Percentiles rank a stretch among this genome's conserved stretches.
Evolutionary conservation across 2,113 vertebrate species (phyloP).

Genomic region (Atractosteus spatula): DNA sequence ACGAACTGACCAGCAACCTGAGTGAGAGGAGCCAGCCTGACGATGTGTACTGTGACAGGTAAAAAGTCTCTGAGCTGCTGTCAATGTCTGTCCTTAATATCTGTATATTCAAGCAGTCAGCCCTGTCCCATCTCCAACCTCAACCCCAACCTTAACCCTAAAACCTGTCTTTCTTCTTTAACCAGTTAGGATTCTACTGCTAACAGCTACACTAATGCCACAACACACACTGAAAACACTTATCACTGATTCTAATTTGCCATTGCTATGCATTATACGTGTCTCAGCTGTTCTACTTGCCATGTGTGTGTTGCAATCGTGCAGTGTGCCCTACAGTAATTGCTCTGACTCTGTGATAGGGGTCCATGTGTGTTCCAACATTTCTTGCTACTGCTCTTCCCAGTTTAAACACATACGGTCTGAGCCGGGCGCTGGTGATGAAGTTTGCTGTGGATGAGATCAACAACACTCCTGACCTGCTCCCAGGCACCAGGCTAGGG

Average conservation of each 20-base stretch:
- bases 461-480: constrained; percentile 69
- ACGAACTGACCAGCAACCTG: constrained; percentile 40
- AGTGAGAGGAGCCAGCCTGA: constrained; percentile 42
- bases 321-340: not conserved
- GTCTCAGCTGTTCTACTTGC: not conserved
- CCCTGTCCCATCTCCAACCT: not conserved
- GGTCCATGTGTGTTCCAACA: not conserved
- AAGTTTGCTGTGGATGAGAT: constrained; percentile 83
- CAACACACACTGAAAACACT: not conserved
- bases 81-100: not conserved
- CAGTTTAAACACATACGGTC: constrained; percentile 61
- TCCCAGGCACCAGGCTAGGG: constrained; percentile 71
- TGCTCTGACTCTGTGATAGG: no score
- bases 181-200: no score
- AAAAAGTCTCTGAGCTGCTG: constrained; percentile 13
- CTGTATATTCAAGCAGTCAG: not conserved
- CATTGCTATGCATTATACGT: not conserved
- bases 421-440: constrained; percentile 75
- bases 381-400: not conserved
- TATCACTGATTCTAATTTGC: not conserved
- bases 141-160: not conserved
- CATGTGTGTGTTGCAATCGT: not conserved
- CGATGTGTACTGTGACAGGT: constrained; percentile 68
- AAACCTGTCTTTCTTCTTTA: no score
- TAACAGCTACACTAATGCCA: no score